phyloP scores from a whole-genome alignment of 2,797 vertebrate genomes.

The Gambelia wislizenii region DNA sequence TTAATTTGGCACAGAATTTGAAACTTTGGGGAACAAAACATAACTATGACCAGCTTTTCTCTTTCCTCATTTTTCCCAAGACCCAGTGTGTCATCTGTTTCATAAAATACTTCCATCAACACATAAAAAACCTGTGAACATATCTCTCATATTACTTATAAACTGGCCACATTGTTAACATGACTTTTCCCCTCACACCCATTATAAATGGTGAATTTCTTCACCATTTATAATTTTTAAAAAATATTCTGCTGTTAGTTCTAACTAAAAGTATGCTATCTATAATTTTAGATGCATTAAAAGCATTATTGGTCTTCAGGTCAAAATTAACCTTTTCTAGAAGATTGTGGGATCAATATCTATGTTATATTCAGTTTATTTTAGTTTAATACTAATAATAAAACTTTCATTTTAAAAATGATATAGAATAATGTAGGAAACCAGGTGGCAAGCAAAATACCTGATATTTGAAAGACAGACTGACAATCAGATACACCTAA shows the following conservation, averaged over 20 bases:
- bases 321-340: conserved; percentile 56
- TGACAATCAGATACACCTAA: not conserved
- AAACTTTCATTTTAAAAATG: too few relatives aligned
- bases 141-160: conserved; percentile 51
- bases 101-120: not conserved
- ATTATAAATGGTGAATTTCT: conserved; percentile 75
- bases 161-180: conserved; percentile 66
- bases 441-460: too few relatives aligned
- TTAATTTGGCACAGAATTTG: not conserved
- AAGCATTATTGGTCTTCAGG: conserved; percentile 66
- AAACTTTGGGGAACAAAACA: not conserved
- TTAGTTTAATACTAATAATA: not conserved
- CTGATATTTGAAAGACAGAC: not conserved
- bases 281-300: conserved; percentile 68
- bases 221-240: conserved; percentile 70
- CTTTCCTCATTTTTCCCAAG: not conserved
- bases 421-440: not conserved
- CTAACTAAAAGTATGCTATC: conserved; percentile 76
- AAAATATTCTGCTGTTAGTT: conserved; percentile 68
- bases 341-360: conserved; percentile 47
- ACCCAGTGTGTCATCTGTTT: not conserved
- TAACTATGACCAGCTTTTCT: not conserved
- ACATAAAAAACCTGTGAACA: conserved; percentile 44
- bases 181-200: conserved; percentile 70
- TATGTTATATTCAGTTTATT: not conserved